Evolutionary conservation across 2,113 vertebrate species (phyloP).

Genomic region (Triplophysa dalaica): DNA sequence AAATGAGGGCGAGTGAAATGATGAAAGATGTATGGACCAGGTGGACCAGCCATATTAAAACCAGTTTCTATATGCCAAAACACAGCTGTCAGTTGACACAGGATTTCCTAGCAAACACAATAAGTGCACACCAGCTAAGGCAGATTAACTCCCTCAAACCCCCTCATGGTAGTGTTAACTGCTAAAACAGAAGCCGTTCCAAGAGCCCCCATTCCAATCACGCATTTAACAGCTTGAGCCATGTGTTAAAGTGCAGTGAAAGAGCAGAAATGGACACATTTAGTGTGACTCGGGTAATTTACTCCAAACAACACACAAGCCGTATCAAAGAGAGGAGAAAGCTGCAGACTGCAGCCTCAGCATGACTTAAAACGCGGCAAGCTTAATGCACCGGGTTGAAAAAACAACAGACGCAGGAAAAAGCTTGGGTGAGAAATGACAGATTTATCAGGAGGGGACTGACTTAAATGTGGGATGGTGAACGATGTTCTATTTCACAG

Average conservation of each 20-base stretch:
- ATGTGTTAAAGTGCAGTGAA: conserved; percentile 20
- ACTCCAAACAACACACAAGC: background rate
- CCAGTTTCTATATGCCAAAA: too few relatives aligned
- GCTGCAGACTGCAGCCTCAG: conserved; percentile 12
- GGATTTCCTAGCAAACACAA: background rate
- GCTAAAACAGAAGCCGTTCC: background rate
- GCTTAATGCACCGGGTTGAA: conserved; percentile 5
- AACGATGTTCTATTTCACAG: background rate
- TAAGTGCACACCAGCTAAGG: background rate
- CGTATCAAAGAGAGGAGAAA: background rate
- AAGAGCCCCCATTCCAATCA: conserved; percentile 17
- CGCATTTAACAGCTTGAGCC: conserved; percentile 30
- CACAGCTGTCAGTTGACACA: too few relatives aligned
- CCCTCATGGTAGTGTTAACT: background rate
- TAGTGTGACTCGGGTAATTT: conserved; percentile 10
- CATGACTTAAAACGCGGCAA: background rate
- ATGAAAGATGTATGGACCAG: too few relatives aligned
- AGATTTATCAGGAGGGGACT: background rate
- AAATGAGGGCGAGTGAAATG: too few relatives aligned
- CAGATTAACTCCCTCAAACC: conserved; percentile 1
- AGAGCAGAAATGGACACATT: background rate
- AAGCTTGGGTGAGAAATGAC: background rate
- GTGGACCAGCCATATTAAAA: background rate
- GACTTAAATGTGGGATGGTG: background rate
- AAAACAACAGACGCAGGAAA: conserved; percentile 12